A percentile compares a stretch with the other conserved stretches of the same genome.
phyloP scores from a whole-genome alignment of 2,888 invertebrate genomes.

The Caenorhabditis becei region DNA sequence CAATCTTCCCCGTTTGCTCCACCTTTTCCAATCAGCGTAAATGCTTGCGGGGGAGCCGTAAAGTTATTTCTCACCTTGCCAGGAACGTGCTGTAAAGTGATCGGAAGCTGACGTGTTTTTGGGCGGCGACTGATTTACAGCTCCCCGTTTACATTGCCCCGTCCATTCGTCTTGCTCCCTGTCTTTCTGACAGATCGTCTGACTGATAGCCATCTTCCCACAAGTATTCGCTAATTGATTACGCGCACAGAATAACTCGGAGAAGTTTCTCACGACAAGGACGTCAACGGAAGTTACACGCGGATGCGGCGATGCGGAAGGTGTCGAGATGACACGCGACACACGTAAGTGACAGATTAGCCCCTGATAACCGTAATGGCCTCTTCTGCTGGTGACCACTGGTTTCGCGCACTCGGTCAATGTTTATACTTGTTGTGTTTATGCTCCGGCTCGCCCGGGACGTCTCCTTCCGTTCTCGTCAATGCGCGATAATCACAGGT shows the following conservation, averaged over 20 bases:
- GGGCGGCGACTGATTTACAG: constrained; percentile 56
- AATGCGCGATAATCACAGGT: constrained; percentile 46
- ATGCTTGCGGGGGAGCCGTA: constrained; percentile 16
- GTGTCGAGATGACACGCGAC: constrained; percentile 29
- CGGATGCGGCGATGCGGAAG: constrained; percentile 49
- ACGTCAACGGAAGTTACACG: constrained; percentile 38
- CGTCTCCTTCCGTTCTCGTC: constrained; percentile 35
- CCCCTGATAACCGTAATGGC: background rate
- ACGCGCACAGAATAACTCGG: constrained; percentile 33
- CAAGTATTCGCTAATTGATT: constrained; percentile 47
- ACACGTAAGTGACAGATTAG: constrained; percentile 1
- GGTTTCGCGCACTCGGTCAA: constrained; percentile 7
- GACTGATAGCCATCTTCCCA: constrained; percentile 42
- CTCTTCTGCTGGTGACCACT: background rate
- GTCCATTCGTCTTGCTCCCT: constrained; percentile 22
- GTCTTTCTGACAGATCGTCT: background rate
- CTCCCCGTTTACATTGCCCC: constrained; percentile 20
- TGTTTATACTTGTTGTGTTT: constrained; percentile 39
- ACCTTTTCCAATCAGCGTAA: constrained; percentile 12
- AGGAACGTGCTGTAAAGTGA: constrained; percentile 35
- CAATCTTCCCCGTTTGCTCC: constrained; percentile 19
- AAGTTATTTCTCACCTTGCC: constrained; percentile 44
- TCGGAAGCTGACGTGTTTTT: constrained; percentile 45
- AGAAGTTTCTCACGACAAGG: constrained; percentile 49
- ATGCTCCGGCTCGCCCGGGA: constrained; percentile 20